phyloP scores from a whole-genome alignment of 2,888 invertebrate genomes.

The Nemoura dubitans region DNA sequence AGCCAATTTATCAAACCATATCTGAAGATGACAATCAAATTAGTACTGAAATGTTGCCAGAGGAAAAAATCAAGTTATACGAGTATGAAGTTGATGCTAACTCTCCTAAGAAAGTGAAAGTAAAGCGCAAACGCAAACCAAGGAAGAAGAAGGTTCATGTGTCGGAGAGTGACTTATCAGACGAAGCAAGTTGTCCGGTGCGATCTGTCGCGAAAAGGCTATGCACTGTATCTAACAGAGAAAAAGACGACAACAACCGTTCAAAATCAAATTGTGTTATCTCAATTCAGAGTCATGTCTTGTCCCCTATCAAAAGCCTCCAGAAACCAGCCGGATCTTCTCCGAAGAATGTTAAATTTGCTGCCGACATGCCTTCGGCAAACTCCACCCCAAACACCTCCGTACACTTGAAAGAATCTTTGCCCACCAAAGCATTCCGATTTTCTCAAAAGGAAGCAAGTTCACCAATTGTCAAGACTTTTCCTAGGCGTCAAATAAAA shows the following conservation, averaged over 20 bases:
- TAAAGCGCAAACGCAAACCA: slow-evolving; percentile 28
- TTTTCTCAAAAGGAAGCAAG: not conserved
- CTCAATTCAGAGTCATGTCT: not conserved
- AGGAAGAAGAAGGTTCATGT: not conserved
- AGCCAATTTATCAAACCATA: not conserved
- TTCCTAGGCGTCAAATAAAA: not conserved
- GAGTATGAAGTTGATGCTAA: slow-evolving; percentile 36
- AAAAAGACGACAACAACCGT: not conserved
- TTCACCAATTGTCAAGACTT: not conserved
- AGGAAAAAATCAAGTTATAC: slow-evolving; percentile 28
- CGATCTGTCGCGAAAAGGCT: not conserved
- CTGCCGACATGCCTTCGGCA: not conserved
- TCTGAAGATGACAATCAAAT: not conserved
- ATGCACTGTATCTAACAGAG: slow-evolving; percentile 5
- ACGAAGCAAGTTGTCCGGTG: not conserved
- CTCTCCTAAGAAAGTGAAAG: not conserved
- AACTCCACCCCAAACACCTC: not conserved
- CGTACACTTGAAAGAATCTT: not conserved
- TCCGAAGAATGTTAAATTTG: not conserved
- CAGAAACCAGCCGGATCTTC: no score
- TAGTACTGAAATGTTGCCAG: slow-evolving; percentile 30
- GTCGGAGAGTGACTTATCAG: not conserved
- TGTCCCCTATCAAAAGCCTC: not conserved
- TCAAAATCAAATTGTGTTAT: not conserved
- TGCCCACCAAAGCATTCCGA: not conserved